Conservation (phyloP, 2,888 invertebrate genomes). For the Heliconius erato region DNA sequence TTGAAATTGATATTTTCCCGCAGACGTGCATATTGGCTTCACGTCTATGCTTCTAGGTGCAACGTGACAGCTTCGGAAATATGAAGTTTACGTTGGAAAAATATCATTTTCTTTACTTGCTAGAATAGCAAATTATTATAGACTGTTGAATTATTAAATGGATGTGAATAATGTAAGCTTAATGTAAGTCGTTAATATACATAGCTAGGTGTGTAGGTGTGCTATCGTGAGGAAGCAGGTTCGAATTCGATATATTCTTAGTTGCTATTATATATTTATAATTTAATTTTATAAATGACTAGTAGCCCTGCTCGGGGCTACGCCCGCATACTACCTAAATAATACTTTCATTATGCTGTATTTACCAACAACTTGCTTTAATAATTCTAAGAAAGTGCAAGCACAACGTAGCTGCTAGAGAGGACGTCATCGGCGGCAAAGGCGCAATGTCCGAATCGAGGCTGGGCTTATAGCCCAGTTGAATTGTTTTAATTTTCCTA, state of each 20-base stretch:
- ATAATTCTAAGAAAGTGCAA: no score
- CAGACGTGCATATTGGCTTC: slow-evolving; percentile 53
- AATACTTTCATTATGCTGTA: no score
- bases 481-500: no score
- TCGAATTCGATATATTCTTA: not conserved
- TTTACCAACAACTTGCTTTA: no score
- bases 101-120: slow-evolving; percentile 33
- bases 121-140: slow-evolving; percentile 17
- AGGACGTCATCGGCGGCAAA: no score
- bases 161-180: not conserved
- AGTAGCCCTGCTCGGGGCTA: no score
- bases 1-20: slow-evolving; percentile 55
- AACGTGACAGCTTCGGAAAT: slow-evolving; percentile 48
- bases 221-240: not conserved
- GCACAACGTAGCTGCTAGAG: no score
- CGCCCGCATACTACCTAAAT: no score
- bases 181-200: not conserved
- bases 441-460: no score
- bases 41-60: slow-evolving; percentile 42
- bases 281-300: no score
- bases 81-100: slow-evolving; percentile 46
- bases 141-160: slow-evolving; percentile 7
- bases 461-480: no score
- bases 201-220: not conserved
- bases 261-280: not conserved